Evolutionary conservation across 2,113 vertebrate species (phyloP).

Genomic region (Alligator sinensis): DNA sequence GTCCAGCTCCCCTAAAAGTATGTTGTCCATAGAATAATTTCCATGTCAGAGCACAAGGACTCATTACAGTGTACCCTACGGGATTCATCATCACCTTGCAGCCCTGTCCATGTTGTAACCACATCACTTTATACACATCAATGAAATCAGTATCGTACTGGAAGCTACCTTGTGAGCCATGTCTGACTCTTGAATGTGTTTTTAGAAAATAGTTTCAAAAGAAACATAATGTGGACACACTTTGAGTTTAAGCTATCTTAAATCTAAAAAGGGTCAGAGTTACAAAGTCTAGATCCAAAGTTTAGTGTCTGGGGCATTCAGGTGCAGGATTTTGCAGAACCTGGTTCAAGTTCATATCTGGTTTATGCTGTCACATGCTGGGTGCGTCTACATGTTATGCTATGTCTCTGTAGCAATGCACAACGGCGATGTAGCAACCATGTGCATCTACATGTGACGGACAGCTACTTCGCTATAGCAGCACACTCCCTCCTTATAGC

Average conservation of each 20-base stretch:
- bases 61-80: background rate
- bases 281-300: background rate
- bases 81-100: background rate
- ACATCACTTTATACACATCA: background rate
- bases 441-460: too few relatives aligned
- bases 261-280: too few relatives aligned
- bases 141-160: background rate
- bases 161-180: background rate
- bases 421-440: too few relatives aligned
- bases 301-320: background rate
- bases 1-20: background rate
- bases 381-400: too few relatives aligned
- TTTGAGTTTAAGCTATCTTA: too few relatives aligned
- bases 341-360: background rate
- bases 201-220: background rate
- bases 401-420: too few relatives aligned
- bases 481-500: too few relatives aligned
- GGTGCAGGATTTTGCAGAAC: accelerated
- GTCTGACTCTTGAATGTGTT: accelerated
- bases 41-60: background rate
- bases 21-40: background rate
- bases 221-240: background rate
- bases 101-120: background rate
- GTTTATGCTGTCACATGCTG: accelerated
- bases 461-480: too few relatives aligned